Percentiles rank a stretch among this genome's conserved stretches.
Evolutionary conservation across 2,797 vertebrate species (phyloP).

Genomic region (Halcyon badia): DNA sequence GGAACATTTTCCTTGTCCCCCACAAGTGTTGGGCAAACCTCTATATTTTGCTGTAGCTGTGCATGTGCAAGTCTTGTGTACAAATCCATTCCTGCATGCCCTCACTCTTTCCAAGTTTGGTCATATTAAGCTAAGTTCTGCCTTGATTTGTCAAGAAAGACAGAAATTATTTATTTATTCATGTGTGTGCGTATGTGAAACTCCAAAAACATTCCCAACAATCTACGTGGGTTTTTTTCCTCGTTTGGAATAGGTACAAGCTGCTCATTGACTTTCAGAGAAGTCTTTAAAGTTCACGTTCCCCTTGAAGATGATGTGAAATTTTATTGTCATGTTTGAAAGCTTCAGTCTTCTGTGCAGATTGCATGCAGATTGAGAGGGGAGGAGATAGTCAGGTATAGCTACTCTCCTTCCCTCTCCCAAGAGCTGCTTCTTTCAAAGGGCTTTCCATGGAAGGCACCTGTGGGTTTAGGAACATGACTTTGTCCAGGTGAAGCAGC

Average conservation of each 20-base stretch:
- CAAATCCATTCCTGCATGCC: background rate
- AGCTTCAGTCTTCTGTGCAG: background rate
- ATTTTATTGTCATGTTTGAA: background rate
- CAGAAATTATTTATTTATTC: background rate
- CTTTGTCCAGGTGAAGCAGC: background rate
- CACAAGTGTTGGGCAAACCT: background rate
- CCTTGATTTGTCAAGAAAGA: background rate
- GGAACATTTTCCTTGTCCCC: background rate
- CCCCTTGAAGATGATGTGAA: background rate
- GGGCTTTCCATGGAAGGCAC: background rate
- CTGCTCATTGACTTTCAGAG: background rate
- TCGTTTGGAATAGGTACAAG: background rate
- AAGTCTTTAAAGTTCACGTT: background rate
- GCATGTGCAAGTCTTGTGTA: background rate
- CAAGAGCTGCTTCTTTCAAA: background rate
- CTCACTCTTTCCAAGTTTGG: background rate
- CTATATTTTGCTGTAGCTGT: background rate
- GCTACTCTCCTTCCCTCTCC: background rate
- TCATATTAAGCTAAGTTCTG: background rate
- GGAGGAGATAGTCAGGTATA: background rate
- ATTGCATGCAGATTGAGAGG: background rate
- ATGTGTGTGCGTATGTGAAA: background rate
- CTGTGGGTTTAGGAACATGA: background rate
- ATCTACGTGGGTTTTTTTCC: background rate
- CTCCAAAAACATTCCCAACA: background rate